Percentiles rank a stretch among this genome's conserved stretches.
Conservation (phyloP, 2,797 vertebrate species). For the Tenualosa ilisha region DNA sequence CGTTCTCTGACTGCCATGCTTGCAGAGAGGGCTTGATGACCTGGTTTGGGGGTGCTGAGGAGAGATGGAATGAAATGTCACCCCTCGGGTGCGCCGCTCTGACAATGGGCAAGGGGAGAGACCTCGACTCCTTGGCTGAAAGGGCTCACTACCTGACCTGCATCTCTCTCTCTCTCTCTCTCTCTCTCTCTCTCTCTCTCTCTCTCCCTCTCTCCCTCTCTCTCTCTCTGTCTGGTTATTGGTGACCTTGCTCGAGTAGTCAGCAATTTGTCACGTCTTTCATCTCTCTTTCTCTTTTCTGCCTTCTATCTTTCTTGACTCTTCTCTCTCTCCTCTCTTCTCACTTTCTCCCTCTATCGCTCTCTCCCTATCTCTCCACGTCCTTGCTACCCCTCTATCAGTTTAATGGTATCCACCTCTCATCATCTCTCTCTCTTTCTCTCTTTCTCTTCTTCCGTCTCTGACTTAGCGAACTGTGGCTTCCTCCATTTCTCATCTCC, state of each 20-base stretch:
- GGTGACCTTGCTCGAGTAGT: no score
- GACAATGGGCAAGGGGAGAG: slow-evolving; percentile 35
- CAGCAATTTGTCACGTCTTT: no score
- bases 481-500: slow-evolving; percentile 8
- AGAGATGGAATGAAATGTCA: background rate
- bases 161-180: background rate
- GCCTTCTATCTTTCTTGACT: background rate
- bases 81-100: slow-evolving; percentile 25
- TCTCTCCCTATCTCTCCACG: background rate
- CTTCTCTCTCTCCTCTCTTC: no score
- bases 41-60: no score
- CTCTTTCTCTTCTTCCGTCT: background rate
- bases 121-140: slow-evolving; percentile 47
- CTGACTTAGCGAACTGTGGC: background rate
- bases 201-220: background rate
- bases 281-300: slow-evolving; percentile 22
- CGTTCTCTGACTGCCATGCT: background rate
- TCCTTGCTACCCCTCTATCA: background rate
- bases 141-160: background rate
- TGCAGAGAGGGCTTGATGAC: background rate
- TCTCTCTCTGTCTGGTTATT: background rate
- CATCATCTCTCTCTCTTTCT: background rate
- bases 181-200: background rate
- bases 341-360: background rate
- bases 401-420: background rate